phyloP scores from a whole-genome alignment of 2,113 vertebrate genomes.

The human (Homo sapiens) region GRCh38 chr18:64541001-64541500 shows the following conservation, averaged over 20 bases:
- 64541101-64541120: neutral
- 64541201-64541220: neutral
- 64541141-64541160: neutral
- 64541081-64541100: neutral
- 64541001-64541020: neutral
- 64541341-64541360: too few species aligned
- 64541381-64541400: neutral
- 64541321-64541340: neutral
- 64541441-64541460: neutral
- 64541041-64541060: neutral
- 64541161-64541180: neutral
- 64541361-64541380: accelerated
- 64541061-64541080: neutral
- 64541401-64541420: neutral
- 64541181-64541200: neutral
- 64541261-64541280: neutral
- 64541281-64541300: neutral
- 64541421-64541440: neutral
- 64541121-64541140: neutral
- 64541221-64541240: neutral
- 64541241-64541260: neutral
- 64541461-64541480: neutral
- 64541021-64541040: neutral
- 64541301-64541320: neutral
- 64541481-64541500: neutral